Conservation (phyloP, 1,140 invertebrate species). For the Drosophila persimilis region DNA sequence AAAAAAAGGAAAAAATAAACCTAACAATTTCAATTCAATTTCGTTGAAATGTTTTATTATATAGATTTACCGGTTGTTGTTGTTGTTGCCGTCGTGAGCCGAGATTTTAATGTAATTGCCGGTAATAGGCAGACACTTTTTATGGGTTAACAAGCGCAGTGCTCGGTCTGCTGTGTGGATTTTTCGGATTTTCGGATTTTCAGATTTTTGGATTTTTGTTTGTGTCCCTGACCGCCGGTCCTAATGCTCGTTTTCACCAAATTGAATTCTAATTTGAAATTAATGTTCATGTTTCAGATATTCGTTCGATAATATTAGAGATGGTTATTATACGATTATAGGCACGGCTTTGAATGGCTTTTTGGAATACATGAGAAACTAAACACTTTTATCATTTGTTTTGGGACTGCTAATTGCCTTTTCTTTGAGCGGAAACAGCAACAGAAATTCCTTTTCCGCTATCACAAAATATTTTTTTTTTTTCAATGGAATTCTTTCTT, state of each 20-base stretch:
- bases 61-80: constrained; percentile 37
- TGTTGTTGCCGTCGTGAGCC: constrained; percentile 16
- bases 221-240: constrained; percentile 25
- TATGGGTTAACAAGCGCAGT: constrained; percentile 48
- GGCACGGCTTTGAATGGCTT: too few species aligned
- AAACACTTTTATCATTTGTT: too few species aligned
- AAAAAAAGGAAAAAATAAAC: constrained; percentile 1
- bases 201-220: not conserved
- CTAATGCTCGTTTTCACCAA: constrained; percentile 51
- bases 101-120: constrained; percentile 66
- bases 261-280: constrained; percentile 60
- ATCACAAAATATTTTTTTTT: too few species aligned
- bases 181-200: not conserved
- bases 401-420: too few species aligned
- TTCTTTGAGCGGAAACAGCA: too few species aligned
- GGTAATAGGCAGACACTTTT: constrained; percentile 62
- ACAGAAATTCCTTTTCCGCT: too few species aligned
- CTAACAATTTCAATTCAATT: constrained; percentile 58
- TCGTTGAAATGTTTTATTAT: constrained; percentile 67
- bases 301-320: not conserved
- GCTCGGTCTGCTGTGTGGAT: constrained; percentile 25
- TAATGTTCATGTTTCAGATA: constrained; percentile 27
- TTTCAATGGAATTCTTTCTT: too few species aligned
- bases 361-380: too few species aligned
- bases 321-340: too few species aligned